Evolutionary conservation across 1,140 invertebrate species (phyloP), one percentile per base, ranked within the genome.

Genomic region (Hylaeus volcanicus): DNA sequence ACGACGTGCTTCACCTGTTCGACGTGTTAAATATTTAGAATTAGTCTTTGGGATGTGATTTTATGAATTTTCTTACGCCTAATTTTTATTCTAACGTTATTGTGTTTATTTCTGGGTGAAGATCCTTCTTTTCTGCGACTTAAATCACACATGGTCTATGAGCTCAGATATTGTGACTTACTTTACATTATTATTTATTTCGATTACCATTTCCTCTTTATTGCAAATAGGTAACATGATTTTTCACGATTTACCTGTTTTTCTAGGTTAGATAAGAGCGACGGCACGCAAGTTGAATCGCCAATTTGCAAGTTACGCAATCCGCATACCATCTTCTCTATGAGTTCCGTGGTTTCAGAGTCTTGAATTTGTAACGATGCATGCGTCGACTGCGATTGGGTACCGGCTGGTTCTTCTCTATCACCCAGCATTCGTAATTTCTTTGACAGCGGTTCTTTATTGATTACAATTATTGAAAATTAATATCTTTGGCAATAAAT

Each of bases 281-380:
- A 70, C 3, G 89, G 74, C 3, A 80, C 58, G 9, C 66, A 74
- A 61, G 79, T 73, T 2, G 85, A 82, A 69, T 91, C 89, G n/a
- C 89, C 90, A 14, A 91, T 91, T n/a, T 87, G 90, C 12, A 90
- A 60, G 64, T 88, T 83, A 14, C 63, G 70, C 43, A 81, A 71
- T 39, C 58, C 80, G 5, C 51, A 60, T 8, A 79, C 77, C 77
- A 83, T 78, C 14, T 78, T 86, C 9, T 64, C 76, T 9, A 86
- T 83, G 26, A 77, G 9, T 55, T 77, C 77, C 51, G 56, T 78
- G 15, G 43, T 79, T 45, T 55, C 69, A 45, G 9, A 12, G 9
- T 73, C 56, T 37, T 70, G 43, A 5, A 53, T 81, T 58, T 65
- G 51, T 39, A 11, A 41, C 48, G 15, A 14, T 3, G 61, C 9